Evolutionary conservation across 2,888 invertebrate species (phyloP).

Genomic region (Drosophila borealis): DNA sequence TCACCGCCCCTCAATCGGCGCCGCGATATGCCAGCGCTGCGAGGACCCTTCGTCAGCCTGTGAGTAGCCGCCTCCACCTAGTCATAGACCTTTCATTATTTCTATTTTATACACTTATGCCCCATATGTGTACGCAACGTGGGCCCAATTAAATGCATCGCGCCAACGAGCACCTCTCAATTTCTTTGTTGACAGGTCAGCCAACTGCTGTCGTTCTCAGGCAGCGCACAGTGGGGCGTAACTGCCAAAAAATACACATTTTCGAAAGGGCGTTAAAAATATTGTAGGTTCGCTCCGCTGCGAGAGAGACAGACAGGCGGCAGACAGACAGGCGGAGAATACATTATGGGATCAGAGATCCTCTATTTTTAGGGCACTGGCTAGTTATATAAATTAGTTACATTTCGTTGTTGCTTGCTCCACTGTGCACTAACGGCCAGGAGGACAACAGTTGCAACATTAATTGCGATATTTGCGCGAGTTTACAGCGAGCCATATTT

Average conservation of each 20-base stretch:
- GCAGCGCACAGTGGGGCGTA: slow-evolving; percentile 37
- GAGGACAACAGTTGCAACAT: slow-evolving; percentile 24
- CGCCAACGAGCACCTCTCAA: slow-evolving; percentile 40
- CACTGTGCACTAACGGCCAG: slow-evolving; percentile 32
- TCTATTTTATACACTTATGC: slow-evolving; percentile 9
- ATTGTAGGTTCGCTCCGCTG: no score
- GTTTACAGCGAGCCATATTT: slow-evolving; percentile 17
- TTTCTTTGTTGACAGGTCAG: slow-evolving; percentile 39
- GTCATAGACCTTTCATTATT: slow-evolving; percentile 17
- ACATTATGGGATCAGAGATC: no score
- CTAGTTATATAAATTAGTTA: no score
- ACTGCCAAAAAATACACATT: background rate
- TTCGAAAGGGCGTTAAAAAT: no score
- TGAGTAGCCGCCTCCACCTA: slow-evolving; percentile 74
- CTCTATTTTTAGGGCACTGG: no score
- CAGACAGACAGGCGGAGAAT: no score
- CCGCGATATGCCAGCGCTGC: slow-evolving; percentile 84
- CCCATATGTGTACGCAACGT: slow-evolving; percentile 27
- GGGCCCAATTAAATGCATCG: slow-evolving; percentile 44
- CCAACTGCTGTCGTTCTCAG: slow-evolving; percentile 58
- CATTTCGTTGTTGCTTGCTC: background rate
- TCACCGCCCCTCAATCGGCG: slow-evolving; percentile 85
- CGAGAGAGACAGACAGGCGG: no score
- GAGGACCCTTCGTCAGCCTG: slow-evolving; percentile 85
- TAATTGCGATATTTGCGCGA: slow-evolving; percentile 17